These are phyloP conservation scores for Platyura marginata DNA, from an alignment of 1,140 invertebrate genomes.

Conservation along the genomic window DNA sequence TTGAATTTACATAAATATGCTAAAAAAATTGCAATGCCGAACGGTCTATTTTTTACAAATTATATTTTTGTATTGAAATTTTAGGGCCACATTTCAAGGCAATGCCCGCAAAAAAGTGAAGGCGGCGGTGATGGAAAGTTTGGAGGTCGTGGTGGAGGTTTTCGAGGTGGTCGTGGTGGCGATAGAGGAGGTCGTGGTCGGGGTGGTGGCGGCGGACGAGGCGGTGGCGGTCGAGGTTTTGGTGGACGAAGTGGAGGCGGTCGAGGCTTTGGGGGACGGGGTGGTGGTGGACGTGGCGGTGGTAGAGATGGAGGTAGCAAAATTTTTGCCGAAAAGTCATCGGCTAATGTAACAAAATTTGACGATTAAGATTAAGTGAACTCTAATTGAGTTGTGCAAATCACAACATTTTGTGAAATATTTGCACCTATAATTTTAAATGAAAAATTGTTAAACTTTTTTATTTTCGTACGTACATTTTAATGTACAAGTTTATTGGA, in stretches of 20 bases:
- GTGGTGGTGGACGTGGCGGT: not conserved
- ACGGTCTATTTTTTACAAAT: not conserved
- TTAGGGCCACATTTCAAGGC: constrained; percentile 1
- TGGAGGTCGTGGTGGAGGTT: not conserved
- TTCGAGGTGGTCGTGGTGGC: not conserved
- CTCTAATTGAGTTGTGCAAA: too few species aligned
- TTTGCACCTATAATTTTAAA: too few species aligned
- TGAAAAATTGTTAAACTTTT: too few species aligned
- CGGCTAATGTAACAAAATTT: too few species aligned
- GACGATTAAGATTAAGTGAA: too few species aligned
- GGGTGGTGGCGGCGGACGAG: not conserved
- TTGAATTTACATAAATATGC: not conserved
- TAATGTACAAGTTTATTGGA: too few species aligned
- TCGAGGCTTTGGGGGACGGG: not conserved
- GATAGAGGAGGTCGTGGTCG: not conserved
- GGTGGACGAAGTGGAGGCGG: not conserved
- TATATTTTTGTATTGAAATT: not conserved
- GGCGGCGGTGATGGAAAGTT: not conserved
- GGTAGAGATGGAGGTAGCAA: not conserved
- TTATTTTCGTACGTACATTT: too few species aligned
- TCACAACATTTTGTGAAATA: too few species aligned
- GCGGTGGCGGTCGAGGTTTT: not conserved
- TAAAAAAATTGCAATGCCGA: not conserved
- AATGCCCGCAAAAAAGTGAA: not conserved
- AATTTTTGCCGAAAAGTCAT: too few species aligned